Evolutionary conservation across 2,888 invertebrate genomes (phyloP), one percentile per base, ranked within the genome.

Genomic region (Aromia moschata): DNA sequence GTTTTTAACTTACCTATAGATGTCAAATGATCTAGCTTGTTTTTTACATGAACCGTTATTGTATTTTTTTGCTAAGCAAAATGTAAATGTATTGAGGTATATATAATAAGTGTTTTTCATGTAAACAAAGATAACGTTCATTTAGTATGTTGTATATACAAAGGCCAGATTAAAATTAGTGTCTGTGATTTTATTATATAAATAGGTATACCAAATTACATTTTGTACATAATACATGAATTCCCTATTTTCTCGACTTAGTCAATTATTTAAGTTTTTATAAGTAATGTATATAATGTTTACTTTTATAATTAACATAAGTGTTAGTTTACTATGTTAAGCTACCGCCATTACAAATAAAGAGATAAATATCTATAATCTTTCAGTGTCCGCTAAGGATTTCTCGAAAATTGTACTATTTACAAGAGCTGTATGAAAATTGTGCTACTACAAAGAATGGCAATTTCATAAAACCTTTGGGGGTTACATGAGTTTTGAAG

Each of bases 161-260:
- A 73, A 71, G 78, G 77, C 78, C 77, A 77, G 77, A 75, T 74
- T 73, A 74, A 73, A 73, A 70, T 79, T 79, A 77, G 77, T 79
- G 77, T 79, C 80, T 80, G 80, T 80, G 80, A 80, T 80, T 79
- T 79, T 75, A 76, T 75, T 77, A 77, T 74, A 74, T 52, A 58
- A 53, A 60, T 60, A 65, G 64, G 61, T 67, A 74, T 74, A 74
- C 74, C 73, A 78, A 75, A 76, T 70, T 71, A 68, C 60, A 70
- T 73, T 74, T 69, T 73, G 73, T 74, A 70, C 47, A 71, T 71
- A 70, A 65, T 58, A 56, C 65, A 71, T 73, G 71, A 71, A 72
- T 73, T 74, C 70, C 70, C 68, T 76, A 73, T 75, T 74, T 74
- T 74, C 68, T 72, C 69, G 70, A 70, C 60, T 74, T 74, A 74